Evolutionary conservation across 2,888 invertebrate genomes (phyloP), one percentile per base, ranked within the genome.

Genomic region (Spilarctia lutea): DNA sequence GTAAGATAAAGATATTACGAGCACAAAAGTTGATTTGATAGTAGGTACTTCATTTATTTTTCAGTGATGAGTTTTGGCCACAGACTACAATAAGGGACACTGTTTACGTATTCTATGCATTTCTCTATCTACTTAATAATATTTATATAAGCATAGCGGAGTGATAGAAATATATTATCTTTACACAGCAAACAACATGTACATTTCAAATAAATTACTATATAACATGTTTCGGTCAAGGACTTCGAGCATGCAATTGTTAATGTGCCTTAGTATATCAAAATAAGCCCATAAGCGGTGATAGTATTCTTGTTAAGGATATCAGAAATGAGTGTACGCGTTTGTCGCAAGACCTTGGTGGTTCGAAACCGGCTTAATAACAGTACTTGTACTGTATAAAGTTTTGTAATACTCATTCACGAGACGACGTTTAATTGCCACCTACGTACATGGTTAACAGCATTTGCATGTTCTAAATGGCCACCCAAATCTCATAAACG

Each of bases 251-350:
- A 18, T 63, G 30, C n/a, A 66, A 66, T 63, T 63, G 63, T 63
- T 63, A 63, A 30, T 63, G 30, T 63, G 33, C 20, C 16, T 13
- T 52, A 52, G 30, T 52, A 52, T 52, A 75, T 69, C 63, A 73
- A 30, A 68, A 35, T 68, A 33, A 45, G 16, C 33, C 75, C 74
- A 63, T 63, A 63, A 63, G 80, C 82, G 39, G 74, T 56, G 52
- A 75, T 71, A 82, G 35, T 33, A 52, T 68, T 39, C 56, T 39
- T 35, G 35, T 68, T 45, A 72, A 72, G 52, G 72, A 42, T 66
- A 65, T 66, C 33, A 66, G 27, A 66, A 72, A 72, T 72, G 66
- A 66, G 65, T 66, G 65, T 45, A 71, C 71, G 30, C 45, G 52
- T 72, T 65, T 66, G 63, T 71, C 71, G 45, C 65, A 66, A 72